A percentile compares a stretch with the other conserved stretches of the same genome.
phyloP scores from a whole-genome alignment of 2,113 vertebrate species.

The Desmodus rotundus region DNA sequence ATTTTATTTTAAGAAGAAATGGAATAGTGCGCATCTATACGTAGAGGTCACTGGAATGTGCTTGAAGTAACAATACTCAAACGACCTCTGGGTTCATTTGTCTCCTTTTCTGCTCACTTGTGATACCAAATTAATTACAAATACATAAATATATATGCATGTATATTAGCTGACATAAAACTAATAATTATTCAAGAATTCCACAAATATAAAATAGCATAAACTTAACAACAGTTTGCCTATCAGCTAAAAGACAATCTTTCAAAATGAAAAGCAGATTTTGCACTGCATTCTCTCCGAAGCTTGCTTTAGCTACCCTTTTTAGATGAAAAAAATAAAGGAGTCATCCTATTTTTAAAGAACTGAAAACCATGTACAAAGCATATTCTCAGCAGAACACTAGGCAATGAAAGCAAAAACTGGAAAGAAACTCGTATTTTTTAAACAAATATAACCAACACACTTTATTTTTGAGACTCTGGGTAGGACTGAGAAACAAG shows the following conservation, averaged over 20 bases:
- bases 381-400: constrained; percentile 22
- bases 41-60: background rate
- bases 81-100: background rate
- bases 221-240: background rate
- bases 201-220: background rate
- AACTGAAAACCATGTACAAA: constrained; percentile 41
- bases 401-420: background rate
- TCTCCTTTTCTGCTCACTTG: constrained; percentile 6
- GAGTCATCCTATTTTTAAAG: constrained; percentile 34
- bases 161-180: background rate
- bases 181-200: background rate
- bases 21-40: background rate
- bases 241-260: background rate
- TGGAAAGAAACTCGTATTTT: background rate
- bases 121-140: background rate
- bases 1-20: constrained; percentile 23
- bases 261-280: constrained; percentile 18
- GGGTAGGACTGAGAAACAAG: background rate
- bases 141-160: background rate
- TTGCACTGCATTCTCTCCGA: background rate
- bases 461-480: background rate
- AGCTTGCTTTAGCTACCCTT: constrained; percentile 18
- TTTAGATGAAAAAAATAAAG: background rate
- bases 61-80: background rate
- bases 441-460: background rate